Evolutionary conservation across 1,140 invertebrate genomes (phyloP), one percentile per base, ranked within the genome.

Genomic region (Tetranychus urticae): DNA sequence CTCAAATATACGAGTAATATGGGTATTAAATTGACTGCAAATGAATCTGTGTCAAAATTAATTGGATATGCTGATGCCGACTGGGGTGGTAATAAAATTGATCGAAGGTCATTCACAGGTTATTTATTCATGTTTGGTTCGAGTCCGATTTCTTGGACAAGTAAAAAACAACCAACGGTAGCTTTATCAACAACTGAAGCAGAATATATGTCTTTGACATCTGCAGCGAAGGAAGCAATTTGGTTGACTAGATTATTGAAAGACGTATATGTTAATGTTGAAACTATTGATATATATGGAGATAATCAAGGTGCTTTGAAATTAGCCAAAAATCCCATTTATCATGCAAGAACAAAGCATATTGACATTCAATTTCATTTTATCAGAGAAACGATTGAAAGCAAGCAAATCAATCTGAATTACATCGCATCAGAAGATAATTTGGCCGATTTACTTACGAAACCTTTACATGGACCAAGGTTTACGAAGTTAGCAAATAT

Each of bases 201-300:
- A 1, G 73, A 74, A 59, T 72, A 71, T 61, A 69, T 72, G 62
- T 63, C 68, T 23, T 61, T 70, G 60, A 67, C 70, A 57, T 69
- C 70, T 65, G 67, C 70, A 56, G 69, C 60, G 45, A 72, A 57
- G 67, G 69, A 67, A 69, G 69, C 39, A 63, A 61, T 70, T 7
- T 71, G 65, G 63, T 50, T 68, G 31, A 62, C 47, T 33, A 56
- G 45, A 35, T 52, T 63, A 13, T 34, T 65, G 3, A 37, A 56
- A 31, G 59, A 62, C 23, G 54, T 67, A 14, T 56, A 59, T 45
- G 39, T 46, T 12, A 8, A 58, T 4, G 12, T 46, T 10, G 48
- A 63, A 10, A n/a, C 62, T n/a, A 55, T 46, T 7, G 39, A 14
- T 14, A 13, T 68, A 42, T 55, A 45, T 59, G 35, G 36, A 10